Evolutionary conservation across 2,888 invertebrate genomes (phyloP).

Genomic region (Eupithecia subumbrata): DNA sequence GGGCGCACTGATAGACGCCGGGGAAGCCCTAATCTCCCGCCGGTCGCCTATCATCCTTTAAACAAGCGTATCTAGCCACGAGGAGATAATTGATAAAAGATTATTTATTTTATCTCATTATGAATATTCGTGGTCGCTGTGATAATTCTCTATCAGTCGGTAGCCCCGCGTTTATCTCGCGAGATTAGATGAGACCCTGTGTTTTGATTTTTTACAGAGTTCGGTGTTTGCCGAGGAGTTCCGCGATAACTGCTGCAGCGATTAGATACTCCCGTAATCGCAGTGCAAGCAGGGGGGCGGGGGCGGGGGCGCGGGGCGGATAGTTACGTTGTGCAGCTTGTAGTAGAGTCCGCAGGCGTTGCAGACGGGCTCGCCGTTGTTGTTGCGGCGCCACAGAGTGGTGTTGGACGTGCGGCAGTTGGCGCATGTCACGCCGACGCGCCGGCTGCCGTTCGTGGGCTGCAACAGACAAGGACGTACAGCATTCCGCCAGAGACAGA

Average conservation of each 20-base stretch:
- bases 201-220: constrained; percentile 81
- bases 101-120: constrained; percentile 84
- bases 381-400: constrained; percentile 98
- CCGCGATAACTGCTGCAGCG: constrained; percentile 78
- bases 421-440: constrained; percentile 94
- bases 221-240: constrained; percentile 83
- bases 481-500: not conserved
- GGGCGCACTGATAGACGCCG: constrained; percentile 42
- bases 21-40: constrained; percentile 77
- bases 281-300: constrained; percentile 12
- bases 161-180: constrained; percentile 82
- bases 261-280: constrained; percentile 69
- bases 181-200: constrained; percentile 83
- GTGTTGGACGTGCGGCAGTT: constrained; percentile 97
- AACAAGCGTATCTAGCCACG: constrained; percentile 80
- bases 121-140: constrained; percentile 80
- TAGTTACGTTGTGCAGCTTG: constrained; percentile 90
- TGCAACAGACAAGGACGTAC: constrained; percentile 42
- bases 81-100: constrained; percentile 84
- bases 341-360: constrained; percentile 99
- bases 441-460: constrained; percentile 85
- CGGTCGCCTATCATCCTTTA: constrained; percentile 80
- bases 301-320: constrained; percentile 5
- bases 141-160: constrained; percentile 84
- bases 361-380: constrained; percentile 97